Conservation (phyloP, 2,888 invertebrate species). For the Hydrotaea cyrtoneurina region DNA sequence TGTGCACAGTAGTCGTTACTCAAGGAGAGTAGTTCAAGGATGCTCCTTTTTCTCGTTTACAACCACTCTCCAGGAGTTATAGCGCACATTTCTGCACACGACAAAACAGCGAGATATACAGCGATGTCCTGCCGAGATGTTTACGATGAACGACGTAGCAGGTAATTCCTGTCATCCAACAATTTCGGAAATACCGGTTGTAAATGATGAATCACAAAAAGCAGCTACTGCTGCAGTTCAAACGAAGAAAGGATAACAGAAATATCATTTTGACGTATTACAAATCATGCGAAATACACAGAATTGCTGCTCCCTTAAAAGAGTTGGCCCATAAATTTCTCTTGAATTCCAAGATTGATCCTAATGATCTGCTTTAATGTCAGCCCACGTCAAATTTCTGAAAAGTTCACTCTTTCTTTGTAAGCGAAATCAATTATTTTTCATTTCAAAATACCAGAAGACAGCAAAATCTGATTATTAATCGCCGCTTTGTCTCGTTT, state of each 20-base stretch:
- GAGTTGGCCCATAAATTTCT: not conserved
- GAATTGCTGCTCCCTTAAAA: too few species aligned
- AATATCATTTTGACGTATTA: too few species aligned
- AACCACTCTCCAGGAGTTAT: not conserved
- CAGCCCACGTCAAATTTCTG: not conserved
- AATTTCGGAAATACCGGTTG: not conserved
- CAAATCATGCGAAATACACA: too few species aligned
- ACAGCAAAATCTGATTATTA: slow-evolving; percentile 32
- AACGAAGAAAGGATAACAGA: too few species aligned
- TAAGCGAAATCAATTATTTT: slow-evolving; percentile 29
- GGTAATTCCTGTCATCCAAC: not conserved
- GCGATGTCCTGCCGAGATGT: not conserved
- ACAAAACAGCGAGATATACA: slow-evolving; percentile 2
- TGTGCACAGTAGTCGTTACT: slow-evolving; percentile 2
- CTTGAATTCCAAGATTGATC: not conserved
- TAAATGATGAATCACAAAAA: not conserved
- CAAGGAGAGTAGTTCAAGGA: slow-evolving; percentile 3
- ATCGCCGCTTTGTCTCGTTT: not conserved
- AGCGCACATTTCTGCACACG: too few species aligned
- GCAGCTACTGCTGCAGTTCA: too few species aligned
- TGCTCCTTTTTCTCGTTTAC: not conserved
- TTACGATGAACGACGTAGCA: not conserved
- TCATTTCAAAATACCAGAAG: slow-evolving; percentile 2
- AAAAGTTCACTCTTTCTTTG: not conserved
- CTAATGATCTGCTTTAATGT: not conserved